phyloP scores from a whole-genome alignment of 2,113 vertebrate species.

The Dicrurus megarhynchus region DNA sequence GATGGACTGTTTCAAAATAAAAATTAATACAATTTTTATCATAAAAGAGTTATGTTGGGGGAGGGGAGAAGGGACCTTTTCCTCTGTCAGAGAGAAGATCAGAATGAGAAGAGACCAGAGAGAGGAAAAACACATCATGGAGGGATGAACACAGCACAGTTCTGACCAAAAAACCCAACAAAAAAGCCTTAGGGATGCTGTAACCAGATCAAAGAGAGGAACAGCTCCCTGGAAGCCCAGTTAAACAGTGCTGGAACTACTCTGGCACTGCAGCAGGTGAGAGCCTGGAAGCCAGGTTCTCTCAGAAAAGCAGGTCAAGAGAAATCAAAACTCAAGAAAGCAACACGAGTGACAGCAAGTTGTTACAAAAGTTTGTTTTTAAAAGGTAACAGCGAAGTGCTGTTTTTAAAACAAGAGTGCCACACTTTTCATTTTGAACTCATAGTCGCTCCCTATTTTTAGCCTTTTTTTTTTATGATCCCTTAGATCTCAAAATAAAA shows the following conservation, averaged over 20 bases:
- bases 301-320: background rate
- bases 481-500: background rate
- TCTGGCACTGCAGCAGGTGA: background rate
- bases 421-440: background rate
- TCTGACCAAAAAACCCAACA: background rate
- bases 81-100: background rate
- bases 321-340: background rate
- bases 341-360: background rate
- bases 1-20: background rate
- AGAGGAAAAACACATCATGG: background rate
- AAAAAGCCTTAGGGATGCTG: background rate
- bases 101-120: background rate
- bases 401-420: background rate
- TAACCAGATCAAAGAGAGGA: background rate
- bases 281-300: background rate
- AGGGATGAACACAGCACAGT: background rate
- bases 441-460: background rate
- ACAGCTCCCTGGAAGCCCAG: background rate
- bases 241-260: background rate
- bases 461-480: background rate
- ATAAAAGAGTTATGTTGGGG: background rate
- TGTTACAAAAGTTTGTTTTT: background rate
- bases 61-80: fast-evolving
- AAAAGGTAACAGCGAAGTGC: background rate
- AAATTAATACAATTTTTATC: background rate